Conservation (phyloP, 2,888 invertebrate species). For the Apamea sordens region DNA sequence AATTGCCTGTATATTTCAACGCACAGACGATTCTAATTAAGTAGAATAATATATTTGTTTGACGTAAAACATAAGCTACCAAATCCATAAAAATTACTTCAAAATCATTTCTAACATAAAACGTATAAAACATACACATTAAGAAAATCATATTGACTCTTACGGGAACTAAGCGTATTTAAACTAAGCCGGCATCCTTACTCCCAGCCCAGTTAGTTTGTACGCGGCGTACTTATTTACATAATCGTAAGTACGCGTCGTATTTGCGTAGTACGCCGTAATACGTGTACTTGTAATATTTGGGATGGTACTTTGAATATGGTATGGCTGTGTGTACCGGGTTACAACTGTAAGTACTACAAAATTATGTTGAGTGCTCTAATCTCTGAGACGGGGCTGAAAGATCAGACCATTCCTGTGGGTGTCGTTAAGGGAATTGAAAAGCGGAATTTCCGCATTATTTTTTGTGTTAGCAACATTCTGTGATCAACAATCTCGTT, state of each 20-base stretch:
- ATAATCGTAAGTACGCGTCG: conserved; percentile 58
- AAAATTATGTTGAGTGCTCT: conserved; percentile 7
- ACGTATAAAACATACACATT: conserved; percentile 34
- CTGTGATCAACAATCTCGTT: conserved; percentile 1
- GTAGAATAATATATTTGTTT: neutral
- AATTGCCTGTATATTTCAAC: neutral
- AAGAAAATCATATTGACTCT: conserved; percentile 47
- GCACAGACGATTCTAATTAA: neutral
- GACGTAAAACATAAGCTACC: neutral
- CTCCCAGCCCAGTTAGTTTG: conserved; percentile 48
- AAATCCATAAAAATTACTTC: neutral
- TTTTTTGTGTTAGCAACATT: neutral
- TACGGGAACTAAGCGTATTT: conserved; percentile 41
- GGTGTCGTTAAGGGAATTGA: conserved; percentile 6
- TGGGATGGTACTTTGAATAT: conserved; percentile 40
- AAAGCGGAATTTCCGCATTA: neutral
- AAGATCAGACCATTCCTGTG: neutral
- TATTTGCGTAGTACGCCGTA: conserved; percentile 52
- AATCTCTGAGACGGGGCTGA: conserved; percentile 1
- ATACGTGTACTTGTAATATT: conserved; percentile 57
- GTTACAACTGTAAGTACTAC: conserved; percentile 2
- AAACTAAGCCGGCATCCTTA: conserved; percentile 50
- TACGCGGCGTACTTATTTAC: conserved; percentile 54
- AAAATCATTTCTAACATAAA: neutral
- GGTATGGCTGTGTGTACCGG: conserved; percentile 15